Percentiles rank a stretch among this genome's conserved stretches.
Conservation (phyloP, 2,797 vertebrate species). For the Toxotes lorentzi region DNA sequence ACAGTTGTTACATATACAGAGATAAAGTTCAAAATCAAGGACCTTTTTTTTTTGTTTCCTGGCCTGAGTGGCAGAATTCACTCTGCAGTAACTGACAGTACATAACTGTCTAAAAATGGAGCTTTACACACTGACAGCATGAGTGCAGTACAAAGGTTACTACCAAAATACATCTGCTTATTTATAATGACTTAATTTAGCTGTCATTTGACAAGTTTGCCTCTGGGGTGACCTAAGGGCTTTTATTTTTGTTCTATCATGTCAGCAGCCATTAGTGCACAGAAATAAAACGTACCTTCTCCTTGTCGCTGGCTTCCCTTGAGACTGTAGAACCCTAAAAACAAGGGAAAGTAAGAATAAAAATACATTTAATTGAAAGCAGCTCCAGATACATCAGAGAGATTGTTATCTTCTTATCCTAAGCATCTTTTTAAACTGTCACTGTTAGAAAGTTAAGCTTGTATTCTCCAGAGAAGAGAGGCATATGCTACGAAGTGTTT, state of each 20-base stretch:
- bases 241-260: slow-evolving; percentile 63
- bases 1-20: neutral
- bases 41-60: neutral
- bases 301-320: slow-evolving; percentile 96
- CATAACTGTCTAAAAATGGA: neutral
- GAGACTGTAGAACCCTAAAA: slow-evolving; percentile 93
- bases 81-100: neutral
- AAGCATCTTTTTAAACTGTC: slow-evolving; percentile 39
- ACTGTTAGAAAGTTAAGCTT: slow-evolving; percentile 7
- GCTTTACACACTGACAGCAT: neutral
- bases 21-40: neutral
- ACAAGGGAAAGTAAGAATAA: slow-evolving; percentile 46
- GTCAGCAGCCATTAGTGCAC: slow-evolving; percentile 47
- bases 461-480: slow-evolving; percentile 41
- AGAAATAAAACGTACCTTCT: slow-evolving; percentile 88
- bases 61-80: neutral
- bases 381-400: slow-evolving; percentile 42
- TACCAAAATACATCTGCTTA: slow-evolving; percentile 41
- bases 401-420: slow-evolving; percentile 3
- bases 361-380: slow-evolving; percentile 56
- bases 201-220: slow-evolving; percentile 58
- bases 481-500: neutral
- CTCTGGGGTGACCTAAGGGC: slow-evolving; percentile 35
- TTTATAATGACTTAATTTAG: slow-evolving; percentile 53
- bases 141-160: slow-evolving; percentile 1